Evolutionary conservation across 2,113 vertebrate species (phyloP), one percentile per base, ranked within the genome.

Genomic region (Origma solitaria): DNA sequence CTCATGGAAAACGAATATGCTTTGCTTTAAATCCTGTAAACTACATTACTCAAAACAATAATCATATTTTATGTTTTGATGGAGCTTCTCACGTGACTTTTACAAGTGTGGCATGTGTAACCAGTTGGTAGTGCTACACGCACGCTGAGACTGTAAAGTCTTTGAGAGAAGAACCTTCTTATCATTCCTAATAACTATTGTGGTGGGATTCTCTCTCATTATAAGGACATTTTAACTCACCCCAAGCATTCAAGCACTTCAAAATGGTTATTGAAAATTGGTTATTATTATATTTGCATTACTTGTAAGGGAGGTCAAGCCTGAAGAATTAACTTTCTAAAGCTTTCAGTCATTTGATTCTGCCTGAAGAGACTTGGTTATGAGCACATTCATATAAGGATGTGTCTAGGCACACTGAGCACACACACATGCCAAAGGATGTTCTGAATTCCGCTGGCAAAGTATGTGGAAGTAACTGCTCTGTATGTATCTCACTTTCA

Each of bases 1-100:
- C 38, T 86, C 50, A 80, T 14, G 56, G 22, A 91, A 86, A 76
- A 57, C 23, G 21, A 79, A n/a, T 57, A 65, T 57, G 30, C 9
- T 81, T 96, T 49, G 23, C 8, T 86, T 92, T 76, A 73, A 90
- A 40, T 80, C 47, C 6, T 91, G n/a, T 33, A 75, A 81, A 75
- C 40, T 68, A 38, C 40, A 57, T 68, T 24, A 64, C 19, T 50
- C 18, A 87, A 69, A 94, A 13, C 3, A 77, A 31, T n/a, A 66
- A 66, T 68, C 8, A 20, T 49, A 51, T 78, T 92, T 79, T 49
- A 20, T 4, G 54, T 76, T 92, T 80, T 61, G 16, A 53, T 50
- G 79, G 30, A 50, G 13, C 24, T 78, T 90, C 37, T 82, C 24
- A 76, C 24, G 10, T 38, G 28, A 38, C 23, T 60, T 83, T 75